phyloP scores from a whole-genome alignment of 2,113 vertebrate species.

The Tympanuchus pallidicinctus region DNA sequence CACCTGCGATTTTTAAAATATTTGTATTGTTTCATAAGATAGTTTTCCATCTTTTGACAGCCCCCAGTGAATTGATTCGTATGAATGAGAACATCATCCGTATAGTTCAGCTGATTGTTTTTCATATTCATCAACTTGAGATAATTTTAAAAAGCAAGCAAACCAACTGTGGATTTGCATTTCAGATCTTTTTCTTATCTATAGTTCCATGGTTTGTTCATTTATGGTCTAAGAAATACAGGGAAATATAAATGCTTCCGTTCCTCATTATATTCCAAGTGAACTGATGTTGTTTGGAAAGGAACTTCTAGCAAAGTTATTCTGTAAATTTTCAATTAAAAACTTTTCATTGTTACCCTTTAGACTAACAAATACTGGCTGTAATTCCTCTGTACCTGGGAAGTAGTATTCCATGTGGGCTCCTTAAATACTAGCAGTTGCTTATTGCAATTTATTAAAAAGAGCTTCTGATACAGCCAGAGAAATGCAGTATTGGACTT shows the following conservation, averaged over 20 bases:
- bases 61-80: not conserved
- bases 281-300: not conserved
- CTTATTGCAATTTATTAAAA: not conserved
- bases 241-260: not conserved
- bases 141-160: not conserved
- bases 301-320: not conserved
- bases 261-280: not conserved
- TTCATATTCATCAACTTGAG: not conserved
- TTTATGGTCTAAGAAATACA: not conserved
- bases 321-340: not conserved
- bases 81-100: not conserved
- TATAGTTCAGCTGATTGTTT: not conserved
- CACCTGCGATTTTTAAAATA: not conserved
- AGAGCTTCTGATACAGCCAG: not conserved
- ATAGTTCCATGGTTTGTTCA: not conserved
- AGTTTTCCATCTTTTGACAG: not conserved
- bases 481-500: not conserved
- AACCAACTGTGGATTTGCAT: not conserved
- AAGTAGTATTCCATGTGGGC: not conserved
- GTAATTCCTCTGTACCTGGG: not conserved
- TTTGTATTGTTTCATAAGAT: not conserved
- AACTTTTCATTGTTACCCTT: not conserved
- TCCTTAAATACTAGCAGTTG: not conserved
- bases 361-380: not conserved
- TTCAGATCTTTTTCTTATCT: not conserved